These are phyloP conservation scores for Himalopsyche anomala DNA, from an alignment of 2,888 invertebrate species.

Conservation along the genomic window DNA sequence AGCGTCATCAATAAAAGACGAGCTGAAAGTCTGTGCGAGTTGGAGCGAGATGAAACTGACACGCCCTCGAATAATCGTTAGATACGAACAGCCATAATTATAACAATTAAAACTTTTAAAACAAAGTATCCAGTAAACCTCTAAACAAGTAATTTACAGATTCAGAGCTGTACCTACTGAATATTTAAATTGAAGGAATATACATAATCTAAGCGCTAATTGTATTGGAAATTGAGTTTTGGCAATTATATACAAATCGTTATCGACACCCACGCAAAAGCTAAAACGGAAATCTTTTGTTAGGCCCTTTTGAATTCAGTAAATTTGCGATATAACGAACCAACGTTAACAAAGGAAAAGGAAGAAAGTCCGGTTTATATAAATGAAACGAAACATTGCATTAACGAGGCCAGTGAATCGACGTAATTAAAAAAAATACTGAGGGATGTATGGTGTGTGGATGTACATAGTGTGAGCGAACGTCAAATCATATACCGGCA, in stretches of 20 bases:
- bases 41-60: conserved; percentile 1
- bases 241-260: not conserved
- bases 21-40: not conserved
- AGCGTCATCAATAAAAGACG: not conserved
- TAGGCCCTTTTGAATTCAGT: no score
- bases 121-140: not conserved
- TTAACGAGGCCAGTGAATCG: no score
- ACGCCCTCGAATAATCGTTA: not conserved
- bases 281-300: no score
- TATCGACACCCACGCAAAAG: no score
- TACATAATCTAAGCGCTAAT: not conserved
- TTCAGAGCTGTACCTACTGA: not conserved
- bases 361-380: no score
- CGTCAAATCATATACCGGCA: no score
- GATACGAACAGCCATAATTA: not conserved
- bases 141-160: not conserved
- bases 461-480: no score
- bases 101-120: not conserved
- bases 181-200: not conserved
- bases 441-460: no score
- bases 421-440: no score
- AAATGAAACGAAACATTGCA: no score
- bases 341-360: no score
- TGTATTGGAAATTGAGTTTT: not conserved
- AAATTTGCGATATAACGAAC: no score